Evolutionary conservation across 2,888 invertebrate species (phyloP), one percentile per base, ranked within the genome.

Genomic region (Argynnis bischoffii): DNA sequence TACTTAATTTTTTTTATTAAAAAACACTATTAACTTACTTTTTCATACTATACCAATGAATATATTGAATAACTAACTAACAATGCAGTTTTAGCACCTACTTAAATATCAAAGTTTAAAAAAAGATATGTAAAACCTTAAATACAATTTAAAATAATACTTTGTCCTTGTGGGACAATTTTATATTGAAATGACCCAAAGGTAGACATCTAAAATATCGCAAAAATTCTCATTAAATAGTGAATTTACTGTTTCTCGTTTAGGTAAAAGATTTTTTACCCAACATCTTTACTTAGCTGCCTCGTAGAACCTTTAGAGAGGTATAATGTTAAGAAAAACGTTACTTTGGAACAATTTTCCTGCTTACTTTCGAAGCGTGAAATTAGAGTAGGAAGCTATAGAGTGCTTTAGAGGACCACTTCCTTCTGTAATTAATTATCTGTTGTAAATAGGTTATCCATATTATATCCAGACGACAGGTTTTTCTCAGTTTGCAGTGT

Each of bases 291-390:
- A 50, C 16, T 61, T 61, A 61, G 51, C 61, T 35, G 51, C 51
- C 50, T 61, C 35, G 35, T 61, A 61, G 59, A 59, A 59, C 59
- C 61, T 61, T 61, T 51, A 15, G 51, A 61, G 50, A 51, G 50
- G 35, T 61, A 61, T 61, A 61, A 61, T 61, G 50, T 61, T 61
- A 61, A 61, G 51, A 61, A 61, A 51, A 51, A 61, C 51, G 61
- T 61, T 61, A 61, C 59, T 59, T 59, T 48, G 59, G 59, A 59
- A 61, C 50, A 61, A 50, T 61, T 61, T 61, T 35, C 61, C 61
- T 61, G 61, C 50, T 51, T 41, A 61, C 61, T 61, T 61, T 51
- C 61, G 61, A 60, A 61, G 50, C 61, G 61, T 61, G 61, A 61
- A 61, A 61, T 61, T 59, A 31, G 48, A 61, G 61, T 51, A 51